Base-by-base conservation (phyloP, 2,113 vertebrate genomes). In the Seriola rivoliana region DNA sequence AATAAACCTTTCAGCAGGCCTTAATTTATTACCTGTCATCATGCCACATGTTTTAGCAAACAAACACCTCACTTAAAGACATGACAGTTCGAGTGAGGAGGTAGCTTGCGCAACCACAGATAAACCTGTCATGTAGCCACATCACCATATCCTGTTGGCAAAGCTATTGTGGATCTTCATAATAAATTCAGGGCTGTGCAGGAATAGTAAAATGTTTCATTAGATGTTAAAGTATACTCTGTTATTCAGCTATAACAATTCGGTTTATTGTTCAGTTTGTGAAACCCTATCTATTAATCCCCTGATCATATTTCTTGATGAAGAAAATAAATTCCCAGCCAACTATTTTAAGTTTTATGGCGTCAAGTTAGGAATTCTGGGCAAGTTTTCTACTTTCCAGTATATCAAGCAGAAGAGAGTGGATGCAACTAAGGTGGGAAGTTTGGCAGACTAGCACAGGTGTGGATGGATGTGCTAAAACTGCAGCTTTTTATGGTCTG, bases 381-480 rank as follows among this genome's bases (percentile, higher is more conserved):
- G 72, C 66, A 77, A 3, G 12, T 60, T 57, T 78, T 73, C 69
- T 77, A 38, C 72, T 89, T 87, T 86, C 86, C 82, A 75, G 73
- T 29, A 29, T 50, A 71, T 70, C 40, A 42, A 42, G n/a, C 69
- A 36, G 23, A 17, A 60, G 68, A 64, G 70, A 23, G 73, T 25
- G 36, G 40, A 75, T 21, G n/a, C 60, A 57, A 54, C 74, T 23
- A 57, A 84, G 71, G 72, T 72, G 81, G 82, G 79, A 88, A 46
- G 46, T 57, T 81, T 93, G 85, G 80, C 81, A 73, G 52, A 52
- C 34, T 1, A 23, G 46, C 50, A 19, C 74, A 81, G 85, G 82
- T 88, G 87, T 72, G 70, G 48, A 73, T 36, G 29, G 79, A 78
- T n/a, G 77, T 85, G 67, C 63, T 82, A 78, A 70, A 85, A 72